Percentiles rank a stretch among this genome's conserved stretches.
phyloP scores from a whole-genome alignment of 1,140 invertebrate species.

The Pemphigus obesinymphae region DNA sequence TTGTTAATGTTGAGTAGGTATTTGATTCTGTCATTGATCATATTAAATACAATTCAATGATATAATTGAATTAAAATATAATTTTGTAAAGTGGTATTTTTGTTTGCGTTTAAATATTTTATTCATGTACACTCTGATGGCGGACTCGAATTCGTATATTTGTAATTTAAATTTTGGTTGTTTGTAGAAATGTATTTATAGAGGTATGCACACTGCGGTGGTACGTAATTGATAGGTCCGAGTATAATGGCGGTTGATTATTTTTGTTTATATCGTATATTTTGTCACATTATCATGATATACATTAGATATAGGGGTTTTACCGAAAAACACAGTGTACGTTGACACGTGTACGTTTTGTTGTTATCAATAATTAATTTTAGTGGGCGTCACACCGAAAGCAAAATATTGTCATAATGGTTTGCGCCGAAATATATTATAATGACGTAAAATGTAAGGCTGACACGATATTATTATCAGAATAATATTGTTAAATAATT shows the following conservation, averaged over 20 bases:
- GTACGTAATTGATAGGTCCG: background rate
- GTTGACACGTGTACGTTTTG: background rate
- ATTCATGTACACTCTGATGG: no score
- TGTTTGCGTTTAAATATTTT: no score
- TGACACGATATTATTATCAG: background rate
- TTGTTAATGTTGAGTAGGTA: no score
- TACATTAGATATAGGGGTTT: background rate
- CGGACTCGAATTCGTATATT: no score
- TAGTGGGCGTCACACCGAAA: background rate
- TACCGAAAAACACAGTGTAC: background rate
- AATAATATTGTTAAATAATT: background rate
- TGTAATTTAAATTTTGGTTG: no score
- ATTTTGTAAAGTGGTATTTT: no score
- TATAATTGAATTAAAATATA: no score
- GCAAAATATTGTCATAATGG: background rate
- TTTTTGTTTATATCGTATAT: background rate
- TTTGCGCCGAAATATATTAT: background rate
- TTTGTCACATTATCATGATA: background rate
- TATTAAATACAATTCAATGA: no score
- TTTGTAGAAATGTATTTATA: no score
- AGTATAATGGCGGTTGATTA: background rate
- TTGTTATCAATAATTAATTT: conserved; percentile 8
- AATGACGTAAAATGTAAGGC: background rate
- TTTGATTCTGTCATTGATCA: no score
- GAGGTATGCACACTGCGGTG: no score